Base-by-base conservation (phyloP, 2,113 vertebrate genomes). In the Abramis brama region DNA sequence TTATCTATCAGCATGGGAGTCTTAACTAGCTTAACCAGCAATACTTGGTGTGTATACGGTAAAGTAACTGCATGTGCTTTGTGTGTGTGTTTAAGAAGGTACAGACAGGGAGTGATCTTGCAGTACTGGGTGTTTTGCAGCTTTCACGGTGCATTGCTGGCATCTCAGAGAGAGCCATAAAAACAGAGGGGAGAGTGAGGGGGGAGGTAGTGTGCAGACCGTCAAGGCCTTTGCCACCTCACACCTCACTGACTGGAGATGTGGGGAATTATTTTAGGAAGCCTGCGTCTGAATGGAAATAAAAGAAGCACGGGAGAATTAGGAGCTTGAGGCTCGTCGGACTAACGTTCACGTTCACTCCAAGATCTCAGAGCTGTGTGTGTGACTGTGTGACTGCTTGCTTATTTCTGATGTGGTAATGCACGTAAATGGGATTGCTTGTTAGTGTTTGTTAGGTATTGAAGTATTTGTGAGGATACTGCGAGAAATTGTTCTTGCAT, bases 221-320 rank as follows among this genome's bases (percentile, higher is more conserved):
- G 91, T 92, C 79, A 91, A 92, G 91, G 93, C 91, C 93, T 91
- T 93, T 87, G 91, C 93, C 92, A 94, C 93, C 92, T 94, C 93
- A 92, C 88, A 92, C 93, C 94, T 94, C 92, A 82, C 93, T 93
- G 94, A 93, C 93, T 93, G 91, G 93, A 93, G 94, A 94, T 93
- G 95, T 95, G 93, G 93, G 94, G 91, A 93, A 94, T 92, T 95
- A 95, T 95, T 96, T 94, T 94, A 92, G 93, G 94, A 94, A 93
- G 90, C 91, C 89, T 89, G 91, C 91, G 89, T 94, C 92, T 92
- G 91, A 93, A 92, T 87, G 91, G 93, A 91, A 93, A 92, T 91
- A 93, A 91, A 90, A 92, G 91, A 91, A 81, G 79, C 62, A 60
- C 50, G n/a, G 71, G 86, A 91, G 93, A 93, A 90, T 90, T 85